phyloP scores from a whole-genome alignment of 1,140 invertebrate species.

The Bombus fervidus region DNA sequence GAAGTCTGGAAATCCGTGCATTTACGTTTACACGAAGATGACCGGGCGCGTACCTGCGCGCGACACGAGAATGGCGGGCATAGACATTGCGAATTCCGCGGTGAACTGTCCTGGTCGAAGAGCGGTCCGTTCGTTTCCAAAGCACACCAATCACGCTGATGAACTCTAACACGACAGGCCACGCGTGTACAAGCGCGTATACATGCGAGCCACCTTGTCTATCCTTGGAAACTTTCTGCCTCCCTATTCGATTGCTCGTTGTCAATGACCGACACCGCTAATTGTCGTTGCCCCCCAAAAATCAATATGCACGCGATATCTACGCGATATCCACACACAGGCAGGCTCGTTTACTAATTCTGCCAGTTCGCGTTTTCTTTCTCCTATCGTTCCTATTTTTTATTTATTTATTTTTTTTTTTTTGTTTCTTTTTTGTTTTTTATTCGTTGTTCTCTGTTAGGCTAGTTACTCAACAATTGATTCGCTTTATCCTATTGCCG shows the following conservation, averaged over 20 bases:
- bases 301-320: background rate
- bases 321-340: background rate
- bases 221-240: conserved; percentile 34
- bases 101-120: conserved; percentile 30
- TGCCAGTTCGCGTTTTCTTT: background rate
- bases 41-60: conserved; percentile 11
- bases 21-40: conserved; percentile 49
- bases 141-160: conserved; percentile 54
- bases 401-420: background rate
- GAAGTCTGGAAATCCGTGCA: background rate
- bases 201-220: background rate
- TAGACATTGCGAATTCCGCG: conserved; percentile 49
- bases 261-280: conserved; percentile 36
- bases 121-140: conserved; percentile 12
- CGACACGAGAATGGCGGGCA: conserved; percentile 53
- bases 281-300: conserved; percentile 2
- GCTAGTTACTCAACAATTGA: background rate
- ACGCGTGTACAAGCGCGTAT: conserved; percentile 27
- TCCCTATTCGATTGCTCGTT: background rate
- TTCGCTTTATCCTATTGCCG: background rate
- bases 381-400: too few species aligned
- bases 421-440: background rate
- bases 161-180: conserved; percentile 39
- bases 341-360: background rate
- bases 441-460: background rate